A percentile compares a stretch with the other conserved stretches of the same genome.
Conservation (phyloP, 1,140 invertebrate genomes). For the Holotrichia oblita region DNA sequence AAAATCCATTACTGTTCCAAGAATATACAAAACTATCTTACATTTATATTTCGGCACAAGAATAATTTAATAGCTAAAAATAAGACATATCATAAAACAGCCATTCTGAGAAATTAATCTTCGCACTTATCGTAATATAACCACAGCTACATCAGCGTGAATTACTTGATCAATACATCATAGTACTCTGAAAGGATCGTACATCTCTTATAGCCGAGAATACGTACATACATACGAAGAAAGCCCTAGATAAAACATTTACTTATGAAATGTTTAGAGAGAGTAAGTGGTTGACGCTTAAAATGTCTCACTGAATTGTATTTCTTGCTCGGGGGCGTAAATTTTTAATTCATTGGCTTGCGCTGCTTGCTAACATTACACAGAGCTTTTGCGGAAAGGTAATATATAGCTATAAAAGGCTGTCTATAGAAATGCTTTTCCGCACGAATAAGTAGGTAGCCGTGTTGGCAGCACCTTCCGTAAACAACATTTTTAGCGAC, state of each 20-base stretch:
- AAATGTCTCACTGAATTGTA: conserved; percentile 29
- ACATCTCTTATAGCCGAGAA: background rate
- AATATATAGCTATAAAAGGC: conserved; percentile 14
- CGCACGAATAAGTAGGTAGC: background rate
- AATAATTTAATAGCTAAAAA: too few relatives aligned
- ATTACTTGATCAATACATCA: conserved; percentile 2
- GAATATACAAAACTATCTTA: too few relatives aligned
- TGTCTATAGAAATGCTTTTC: conserved; percentile 27
- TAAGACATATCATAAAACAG: too few relatives aligned
- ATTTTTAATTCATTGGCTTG: conserved; percentile 30
- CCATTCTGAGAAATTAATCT: background rate
- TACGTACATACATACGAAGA: background rate
- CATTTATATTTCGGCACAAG: too few relatives aligned
- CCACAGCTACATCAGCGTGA: background rate
- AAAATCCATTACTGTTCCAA: too few relatives aligned
- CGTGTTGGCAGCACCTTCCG: background rate
- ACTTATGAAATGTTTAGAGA: conserved; percentile 26
- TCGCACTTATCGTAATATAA: background rate
- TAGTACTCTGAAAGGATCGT: background rate
- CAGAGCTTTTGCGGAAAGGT: background rate
- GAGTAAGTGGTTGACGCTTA: conserved; percentile 30
- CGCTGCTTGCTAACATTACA: conserved; percentile 7
- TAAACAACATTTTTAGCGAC: background rate
- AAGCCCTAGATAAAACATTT: conserved; percentile 20
- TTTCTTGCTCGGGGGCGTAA: conserved; percentile 19